Conservation (phyloP, 1,140 invertebrate species). For the Drosophila varians region DNA sequence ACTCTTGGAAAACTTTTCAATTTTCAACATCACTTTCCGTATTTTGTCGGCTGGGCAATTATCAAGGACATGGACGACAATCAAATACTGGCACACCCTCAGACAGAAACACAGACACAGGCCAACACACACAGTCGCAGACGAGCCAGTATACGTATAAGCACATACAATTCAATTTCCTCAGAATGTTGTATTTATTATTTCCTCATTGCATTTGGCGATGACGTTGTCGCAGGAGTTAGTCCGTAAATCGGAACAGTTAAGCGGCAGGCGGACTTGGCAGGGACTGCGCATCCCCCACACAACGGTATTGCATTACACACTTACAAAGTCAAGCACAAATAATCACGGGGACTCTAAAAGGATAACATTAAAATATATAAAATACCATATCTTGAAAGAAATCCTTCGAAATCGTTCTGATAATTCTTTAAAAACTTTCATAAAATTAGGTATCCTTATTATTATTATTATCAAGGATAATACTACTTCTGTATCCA, state of each 20-base stretch:
- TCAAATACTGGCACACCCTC: constrained; percentile 27
- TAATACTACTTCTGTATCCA: background rate
- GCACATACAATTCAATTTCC: constrained; percentile 81
- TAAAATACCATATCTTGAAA: background rate
- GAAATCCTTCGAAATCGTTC: no score
- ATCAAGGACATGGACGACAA: constrained; percentile 29
- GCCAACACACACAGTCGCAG: constrained; percentile 4
- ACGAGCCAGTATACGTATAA: constrained; percentile 43
- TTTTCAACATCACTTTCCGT: background rate
- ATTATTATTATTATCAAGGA: no score
- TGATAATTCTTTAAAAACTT: no score
- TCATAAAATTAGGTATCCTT: no score
- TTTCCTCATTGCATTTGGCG: constrained; percentile 76
- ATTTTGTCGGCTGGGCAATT: constrained; percentile 50
- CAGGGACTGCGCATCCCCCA: constrained; percentile 1
- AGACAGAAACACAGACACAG: constrained; percentile 7
- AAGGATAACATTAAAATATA: background rate
- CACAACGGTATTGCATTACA: background rate
- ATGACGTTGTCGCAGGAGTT: constrained; percentile 51
- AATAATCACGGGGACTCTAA: background rate
- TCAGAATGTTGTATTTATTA: constrained; percentile 82
- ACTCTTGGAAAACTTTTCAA: background rate
- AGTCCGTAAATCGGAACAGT: constrained; percentile 78
- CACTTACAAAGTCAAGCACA: background rate
- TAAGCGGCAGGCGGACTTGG: constrained; percentile 29